Evolutionary conservation across 2,113 vertebrate species (phyloP).

Genomic region (Galbula dea): DNA sequence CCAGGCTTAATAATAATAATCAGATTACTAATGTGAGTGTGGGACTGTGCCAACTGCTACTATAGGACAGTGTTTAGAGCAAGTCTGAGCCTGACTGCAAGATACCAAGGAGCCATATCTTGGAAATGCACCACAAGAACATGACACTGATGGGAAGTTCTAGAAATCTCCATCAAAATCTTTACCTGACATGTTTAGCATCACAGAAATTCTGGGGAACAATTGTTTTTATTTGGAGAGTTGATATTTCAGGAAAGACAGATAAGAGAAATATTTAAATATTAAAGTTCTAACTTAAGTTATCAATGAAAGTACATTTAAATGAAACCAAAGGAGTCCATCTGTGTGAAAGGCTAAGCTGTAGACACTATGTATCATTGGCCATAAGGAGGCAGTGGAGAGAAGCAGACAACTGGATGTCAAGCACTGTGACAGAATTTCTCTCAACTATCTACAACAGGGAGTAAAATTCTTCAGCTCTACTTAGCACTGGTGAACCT

Average conservation of each 20-base stretch:
- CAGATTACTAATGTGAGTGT: neutral
- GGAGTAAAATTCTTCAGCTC: constrained; percentile 20
- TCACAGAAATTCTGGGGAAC: too few species aligned
- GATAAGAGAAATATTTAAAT: neutral
- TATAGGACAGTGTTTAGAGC: neutral
- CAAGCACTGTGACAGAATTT: neutral
- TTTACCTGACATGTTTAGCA: neutral
- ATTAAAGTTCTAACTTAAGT: neutral
- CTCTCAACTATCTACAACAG: neutral
- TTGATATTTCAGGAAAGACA: too few species aligned
- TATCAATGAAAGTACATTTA: neutral
- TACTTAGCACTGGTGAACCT: neutral
- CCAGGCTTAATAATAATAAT: neutral
- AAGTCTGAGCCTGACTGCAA: neutral
- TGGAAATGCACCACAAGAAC: neutral
- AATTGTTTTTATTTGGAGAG: too few species aligned
- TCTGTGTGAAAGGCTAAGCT: neutral
- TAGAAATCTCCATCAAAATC: neutral
- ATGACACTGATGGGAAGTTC: neutral
- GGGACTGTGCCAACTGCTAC: neutral
- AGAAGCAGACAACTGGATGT: neutral
- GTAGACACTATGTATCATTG: neutral
- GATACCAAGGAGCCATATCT: neutral
- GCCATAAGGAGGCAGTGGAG: neutral
- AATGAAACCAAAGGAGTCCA: neutral